Percentiles rank a stretch among this genome's conserved stretches.
These are phyloP conservation scores for zebrafish (Danio rerio) DNA, from an alignment of 2,113 vertebrate genomes.

Conservation along the genomic window DNA sequence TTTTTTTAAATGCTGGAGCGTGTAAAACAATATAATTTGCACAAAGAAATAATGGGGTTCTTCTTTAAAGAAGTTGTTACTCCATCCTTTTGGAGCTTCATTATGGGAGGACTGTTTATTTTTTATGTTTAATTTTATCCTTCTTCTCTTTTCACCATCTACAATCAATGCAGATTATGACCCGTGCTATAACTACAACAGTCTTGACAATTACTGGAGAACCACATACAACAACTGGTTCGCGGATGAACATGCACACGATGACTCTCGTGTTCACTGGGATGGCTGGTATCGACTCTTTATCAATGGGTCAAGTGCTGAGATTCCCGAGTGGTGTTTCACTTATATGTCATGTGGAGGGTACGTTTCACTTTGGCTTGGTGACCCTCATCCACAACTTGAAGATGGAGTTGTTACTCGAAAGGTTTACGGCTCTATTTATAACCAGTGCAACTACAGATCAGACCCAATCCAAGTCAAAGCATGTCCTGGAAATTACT, in stretches of 20 bases:
- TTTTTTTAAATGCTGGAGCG: too few species aligned
- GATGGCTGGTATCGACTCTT: conserved; percentile 40
- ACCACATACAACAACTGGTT: too few species aligned
- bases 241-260: not conserved
- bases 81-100: too few species aligned
- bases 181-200: conserved; percentile 34
- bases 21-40: too few species aligned
- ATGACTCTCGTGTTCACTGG: conserved; percentile 21
- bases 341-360: conserved; percentile 25
- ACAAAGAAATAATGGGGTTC: too few species aligned
- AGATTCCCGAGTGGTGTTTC: conserved; percentile 44
- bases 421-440: not conserved
- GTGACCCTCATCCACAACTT: not conserved
- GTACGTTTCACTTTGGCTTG: conserved; percentile 21
- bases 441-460: conserved; percentile 18
- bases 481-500: conserved; percentile 13
- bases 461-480: conserved; percentile 33
- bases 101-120: too few species aligned
- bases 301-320: conserved; percentile 7
- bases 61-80: too few species aligned
- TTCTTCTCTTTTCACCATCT: not conserved
- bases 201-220: conserved; percentile 43
- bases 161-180: not conserved
- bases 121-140: not conserved
- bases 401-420: conserved; percentile 31